phyloP scores from a whole-genome alignment of 1,140 invertebrate genomes.

The Trachelipus rathkii region DNA sequence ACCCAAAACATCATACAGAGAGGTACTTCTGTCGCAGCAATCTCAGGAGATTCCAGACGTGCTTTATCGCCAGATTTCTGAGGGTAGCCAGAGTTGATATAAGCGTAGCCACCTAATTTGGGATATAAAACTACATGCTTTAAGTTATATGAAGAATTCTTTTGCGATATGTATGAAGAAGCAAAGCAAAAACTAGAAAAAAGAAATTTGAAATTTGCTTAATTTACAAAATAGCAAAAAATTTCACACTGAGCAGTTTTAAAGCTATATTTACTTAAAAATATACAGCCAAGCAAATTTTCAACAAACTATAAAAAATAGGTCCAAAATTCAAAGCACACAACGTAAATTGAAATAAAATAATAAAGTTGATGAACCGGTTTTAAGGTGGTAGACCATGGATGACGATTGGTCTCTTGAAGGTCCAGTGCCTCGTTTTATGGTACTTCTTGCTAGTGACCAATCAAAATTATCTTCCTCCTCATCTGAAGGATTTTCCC shows the following conservation, averaged over 20 bases:
- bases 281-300: no score
- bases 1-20: not conserved
- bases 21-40: not conserved
- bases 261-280: no score
- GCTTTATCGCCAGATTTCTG: not conserved
- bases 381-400: not conserved
- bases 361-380: not conserved
- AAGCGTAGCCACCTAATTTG: not conserved
- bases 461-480: not conserved
- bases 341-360: no score
- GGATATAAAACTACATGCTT: no score
- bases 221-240: no score
- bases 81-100: not conserved
- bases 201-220: no score
- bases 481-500: not conserved
- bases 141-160: no score
- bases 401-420: not conserved
- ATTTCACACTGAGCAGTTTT: no score
- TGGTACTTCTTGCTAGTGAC: not conserved
- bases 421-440: not conserved
- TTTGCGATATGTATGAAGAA: no score
- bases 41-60: not conserved
- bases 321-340: no score
- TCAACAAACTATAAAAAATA: no score
- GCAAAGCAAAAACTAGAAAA: no score